A percentile compares a stretch with the other conserved stretches of the same genome.
Conservation (phyloP, 1,140 invertebrate genomes). For the Lamellibrachia luymesi region DNA sequence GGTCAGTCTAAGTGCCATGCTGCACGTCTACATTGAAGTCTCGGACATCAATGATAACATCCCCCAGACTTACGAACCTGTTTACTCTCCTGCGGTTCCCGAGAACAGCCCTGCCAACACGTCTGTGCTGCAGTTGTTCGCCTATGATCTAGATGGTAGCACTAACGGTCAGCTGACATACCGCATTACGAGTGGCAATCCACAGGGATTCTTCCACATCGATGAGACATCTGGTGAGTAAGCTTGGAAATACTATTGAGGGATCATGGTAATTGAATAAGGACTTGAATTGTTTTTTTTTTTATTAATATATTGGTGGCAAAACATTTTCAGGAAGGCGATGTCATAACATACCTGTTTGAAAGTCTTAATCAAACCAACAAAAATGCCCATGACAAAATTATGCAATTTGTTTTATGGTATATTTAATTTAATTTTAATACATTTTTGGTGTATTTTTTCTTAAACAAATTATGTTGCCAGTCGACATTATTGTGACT, state of each 20-base stretch:
- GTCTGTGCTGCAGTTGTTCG: constrained; percentile 73
- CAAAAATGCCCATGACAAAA: no score
- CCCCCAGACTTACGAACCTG: constrained; percentile 79
- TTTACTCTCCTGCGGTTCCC: constrained; percentile 77
- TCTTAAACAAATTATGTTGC: no score
- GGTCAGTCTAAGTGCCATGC: constrained; percentile 72
- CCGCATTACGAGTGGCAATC: constrained; percentile 85
- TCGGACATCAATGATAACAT: constrained; percentile 91
- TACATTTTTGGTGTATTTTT: no score
- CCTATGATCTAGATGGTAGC: constrained; percentile 76
- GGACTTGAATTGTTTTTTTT: neutral
- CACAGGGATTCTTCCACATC: constrained; percentile 85
- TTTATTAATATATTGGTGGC: neutral
- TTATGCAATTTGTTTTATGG: no score
- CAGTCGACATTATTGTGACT: no score
- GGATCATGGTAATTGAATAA: neutral
- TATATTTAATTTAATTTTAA: no score
- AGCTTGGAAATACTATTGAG: neutral
- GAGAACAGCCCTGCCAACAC: constrained; percentile 80
- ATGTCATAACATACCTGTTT: no score
- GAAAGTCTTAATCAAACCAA: no score
- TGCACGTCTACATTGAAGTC: constrained; percentile 79
- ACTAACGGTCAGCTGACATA: constrained; percentile 69
- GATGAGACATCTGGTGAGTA: constrained; percentile 76
- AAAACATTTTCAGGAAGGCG: no score